Conservation (phyloP, 92 coral and sea anemone species). For the Palythoa caribaeorum region DNA sequence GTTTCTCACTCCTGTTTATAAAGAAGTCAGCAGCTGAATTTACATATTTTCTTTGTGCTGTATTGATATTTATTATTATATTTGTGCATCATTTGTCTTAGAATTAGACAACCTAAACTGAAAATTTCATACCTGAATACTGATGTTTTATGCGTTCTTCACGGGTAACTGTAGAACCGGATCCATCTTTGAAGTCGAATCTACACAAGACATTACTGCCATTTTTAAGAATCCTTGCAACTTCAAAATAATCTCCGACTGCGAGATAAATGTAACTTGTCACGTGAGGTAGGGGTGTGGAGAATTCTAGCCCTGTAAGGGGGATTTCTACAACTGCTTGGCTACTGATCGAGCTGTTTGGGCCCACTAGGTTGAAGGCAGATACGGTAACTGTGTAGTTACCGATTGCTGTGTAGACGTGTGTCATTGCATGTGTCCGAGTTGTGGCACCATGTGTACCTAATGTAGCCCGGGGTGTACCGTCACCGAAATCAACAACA, state of each 20-base stretch:
- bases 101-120: background rate
- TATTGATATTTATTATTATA: no score
- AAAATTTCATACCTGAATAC: constrained; percentile 48
- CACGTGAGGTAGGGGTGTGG: constrained; percentile 64
- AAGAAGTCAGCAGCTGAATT: no score
- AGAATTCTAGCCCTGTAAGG: constrained; percentile 71
- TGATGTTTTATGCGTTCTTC: constrained; percentile 60
- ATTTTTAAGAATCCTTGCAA: constrained; percentile 56
- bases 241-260: constrained; percentile 69
- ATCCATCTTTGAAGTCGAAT: constrained; percentile 82
- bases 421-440: constrained; percentile 54
- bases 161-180: constrained; percentile 49
- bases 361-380: constrained; percentile 81
- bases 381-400: constrained; percentile 80
- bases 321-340: constrained; percentile 89
- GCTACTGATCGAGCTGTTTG: constrained; percentile 72
- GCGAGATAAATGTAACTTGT: constrained; percentile 75
- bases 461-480: constrained; percentile 42
- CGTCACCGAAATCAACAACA: constrained; percentile 90
- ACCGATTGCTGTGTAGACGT: constrained; percentile 78
- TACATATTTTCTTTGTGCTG: no score
- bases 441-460: constrained; percentile 55
- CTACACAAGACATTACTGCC: constrained; percentile 85
- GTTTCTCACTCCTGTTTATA: no score
- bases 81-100: no score